Evolutionary conservation across 2,888 invertebrate genomes (phyloP).

Genomic region (Anodontia alba): DNA sequence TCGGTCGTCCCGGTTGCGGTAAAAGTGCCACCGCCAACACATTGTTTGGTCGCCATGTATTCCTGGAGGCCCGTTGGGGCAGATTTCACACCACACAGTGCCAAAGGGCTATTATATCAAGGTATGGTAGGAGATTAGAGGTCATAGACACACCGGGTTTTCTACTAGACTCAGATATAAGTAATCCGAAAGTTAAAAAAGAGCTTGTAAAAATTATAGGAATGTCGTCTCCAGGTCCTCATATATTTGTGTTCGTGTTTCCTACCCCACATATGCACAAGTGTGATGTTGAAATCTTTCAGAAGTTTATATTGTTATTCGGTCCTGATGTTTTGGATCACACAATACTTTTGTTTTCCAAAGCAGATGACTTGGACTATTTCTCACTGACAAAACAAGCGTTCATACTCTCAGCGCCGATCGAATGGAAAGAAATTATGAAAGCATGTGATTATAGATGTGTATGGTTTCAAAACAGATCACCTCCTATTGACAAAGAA

Average conservation of each 20-base stretch:
- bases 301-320: constrained; percentile 56
- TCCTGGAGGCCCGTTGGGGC: constrained; percentile 59
- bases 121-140: constrained; percentile 51
- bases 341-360: constrained; percentile 57
- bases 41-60: constrained; percentile 53
- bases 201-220: constrained; percentile 58
- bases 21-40: constrained; percentile 62
- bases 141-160: constrained; percentile 59
- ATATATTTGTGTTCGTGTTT: constrained; percentile 61
- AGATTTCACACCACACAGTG: constrained; percentile 62
- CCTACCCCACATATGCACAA: constrained; percentile 65
- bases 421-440: constrained; percentile 62
- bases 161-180: constrained; percentile 56
- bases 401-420: constrained; percentile 57
- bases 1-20: constrained; percentile 52
- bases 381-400: constrained; percentile 61
- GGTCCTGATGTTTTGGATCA: constrained; percentile 53
- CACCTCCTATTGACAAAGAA: constrained; percentile 56
- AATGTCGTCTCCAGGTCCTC: constrained; percentile 58
- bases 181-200: constrained; percentile 47
- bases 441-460: constrained; percentile 59
- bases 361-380: constrained; percentile 62
- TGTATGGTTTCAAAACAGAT: constrained; percentile 60
- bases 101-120: constrained; percentile 47
- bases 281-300: constrained; percentile 62